phyloP scores from a whole-genome alignment of 2,113 vertebrate species.

The Opisthocomus hoazin region DNA sequence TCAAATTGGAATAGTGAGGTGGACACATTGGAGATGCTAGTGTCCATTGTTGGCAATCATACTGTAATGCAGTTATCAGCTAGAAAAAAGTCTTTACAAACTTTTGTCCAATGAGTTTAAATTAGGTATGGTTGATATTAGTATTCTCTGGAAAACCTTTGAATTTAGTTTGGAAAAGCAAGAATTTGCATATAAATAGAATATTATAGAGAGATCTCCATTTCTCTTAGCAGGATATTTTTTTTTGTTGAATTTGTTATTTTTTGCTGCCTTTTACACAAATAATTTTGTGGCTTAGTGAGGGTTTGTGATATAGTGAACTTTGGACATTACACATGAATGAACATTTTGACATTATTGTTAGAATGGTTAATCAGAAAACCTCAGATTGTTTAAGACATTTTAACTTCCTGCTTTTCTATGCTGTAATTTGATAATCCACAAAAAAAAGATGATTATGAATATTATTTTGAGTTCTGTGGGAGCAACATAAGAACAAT shows the following conservation, averaged over 20 bases:
- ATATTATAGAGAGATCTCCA: neutral
- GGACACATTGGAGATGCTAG: neutral
- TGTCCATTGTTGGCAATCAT: neutral
- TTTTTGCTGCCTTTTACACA: neutral
- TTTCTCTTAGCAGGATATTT: neutral
- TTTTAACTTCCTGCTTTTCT: neutral
- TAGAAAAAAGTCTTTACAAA: neutral
- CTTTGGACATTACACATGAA: neutral
- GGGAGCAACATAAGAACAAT: neutral
- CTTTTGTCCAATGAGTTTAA: neutral
- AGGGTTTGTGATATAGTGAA: neutral
- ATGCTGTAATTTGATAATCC: neutral
- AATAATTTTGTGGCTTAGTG: neutral
- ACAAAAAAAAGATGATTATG: neutral
- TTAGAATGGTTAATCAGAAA: neutral
- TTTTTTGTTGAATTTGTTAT: neutral
- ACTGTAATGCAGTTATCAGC: neutral
- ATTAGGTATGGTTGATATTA: neutral
- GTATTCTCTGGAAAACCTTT: constrained; percentile 24
- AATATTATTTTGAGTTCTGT: neutral
- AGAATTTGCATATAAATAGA: constrained; percentile 60
- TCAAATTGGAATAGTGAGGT: neutral
- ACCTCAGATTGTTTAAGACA: neutral
- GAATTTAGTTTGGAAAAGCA: neutral
- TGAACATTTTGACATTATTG: neutral